Evolutionary conservation across 64 coral and sea anemone species (phyloP), one percentile per base, ranked within the genome.

Genomic region (Orbicella faveolata): DNA sequence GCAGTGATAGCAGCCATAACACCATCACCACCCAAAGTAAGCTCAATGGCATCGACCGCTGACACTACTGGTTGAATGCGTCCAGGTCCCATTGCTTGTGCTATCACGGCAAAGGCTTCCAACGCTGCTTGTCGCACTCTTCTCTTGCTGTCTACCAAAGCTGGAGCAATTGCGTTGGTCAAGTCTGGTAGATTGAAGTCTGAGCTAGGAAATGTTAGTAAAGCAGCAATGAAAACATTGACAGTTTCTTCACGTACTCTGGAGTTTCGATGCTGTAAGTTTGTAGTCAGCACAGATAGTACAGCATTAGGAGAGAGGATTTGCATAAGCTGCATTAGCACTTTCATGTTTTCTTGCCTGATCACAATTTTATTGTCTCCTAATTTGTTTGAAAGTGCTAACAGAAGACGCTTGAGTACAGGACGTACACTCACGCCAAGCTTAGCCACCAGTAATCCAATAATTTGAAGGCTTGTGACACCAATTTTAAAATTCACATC

Each of bases 291-390:
- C 26, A 99, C 91, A 61, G 87, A 88, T 18, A 99, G 36, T 65
- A 99, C 83, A 79, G 87, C 75, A 87, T 87, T 80, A 62, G 97
- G 94, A 36, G 97, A 96, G 11, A 99, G 69, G 41, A 96, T 96
- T 77, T 99, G 97, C 94, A 99, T 99, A 18, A 99, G 89, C 30
- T 99, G 91, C 94, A 96, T 99, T 21, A 99, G 79, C 73, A 99
- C 97, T 69, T 93, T 95, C 97, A 99, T 99, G 80, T 99, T 99
- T 86, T 95, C 94, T 66, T 99, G 97, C 51, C 94, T 89, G 59
- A 99, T 99, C n/a, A 99, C 97, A 93, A 93, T 99, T 81, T 99
- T 99, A 66, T 99, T 99, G 67, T 99, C 97, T 80, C 97, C 97
- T 33, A 96, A 79, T 81, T 93, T 99, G 69, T 95, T 99, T 70